phyloP scores from a whole-genome alignment of 2,888 invertebrate genomes.

The Archaeoteleia sp. region DNA sequence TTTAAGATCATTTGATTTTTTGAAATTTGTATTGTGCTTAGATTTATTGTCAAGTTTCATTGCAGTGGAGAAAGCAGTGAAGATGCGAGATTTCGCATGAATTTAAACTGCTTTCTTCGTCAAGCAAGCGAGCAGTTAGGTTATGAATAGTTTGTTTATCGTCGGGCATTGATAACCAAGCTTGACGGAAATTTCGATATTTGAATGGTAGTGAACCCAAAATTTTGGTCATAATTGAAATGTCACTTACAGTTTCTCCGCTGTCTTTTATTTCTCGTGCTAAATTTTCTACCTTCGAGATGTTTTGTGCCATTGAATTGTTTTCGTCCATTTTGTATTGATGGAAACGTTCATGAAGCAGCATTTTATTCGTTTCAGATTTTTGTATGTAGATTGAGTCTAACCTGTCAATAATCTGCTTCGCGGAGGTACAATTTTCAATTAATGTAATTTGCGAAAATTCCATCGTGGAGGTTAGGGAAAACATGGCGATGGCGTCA shows the following conservation, averaged over 20 bases:
- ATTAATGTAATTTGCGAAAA: slow-evolving; percentile 11
- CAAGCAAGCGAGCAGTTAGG: slow-evolving; percentile 32
- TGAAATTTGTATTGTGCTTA: neutral
- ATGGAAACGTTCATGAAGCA: slow-evolving; percentile 1
- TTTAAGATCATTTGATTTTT: neutral
- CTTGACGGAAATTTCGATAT: slow-evolving; percentile 44
- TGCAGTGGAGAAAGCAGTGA: too few relatives aligned
- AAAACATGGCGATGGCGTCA: slow-evolving; percentile 23
- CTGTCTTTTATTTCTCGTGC: slow-evolving; percentile 51
- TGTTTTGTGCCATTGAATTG: slow-evolving; percentile 58
- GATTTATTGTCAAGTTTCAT: slow-evolving; percentile 13
- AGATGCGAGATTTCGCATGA: slow-evolving; percentile 8
- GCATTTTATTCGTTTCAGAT: slow-evolving; percentile 10
- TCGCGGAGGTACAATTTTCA: slow-evolving; percentile 9
- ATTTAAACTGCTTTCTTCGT: slow-evolving; percentile 29
- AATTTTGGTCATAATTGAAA: slow-evolving; percentile 53
- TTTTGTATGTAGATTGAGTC: slow-evolving; percentile 4
- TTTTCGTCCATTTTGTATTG: slow-evolving; percentile 8
- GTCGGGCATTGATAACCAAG: slow-evolving; percentile 47
- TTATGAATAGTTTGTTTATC: slow-evolving; percentile 44
- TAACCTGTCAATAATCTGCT: slow-evolving; percentile 6
- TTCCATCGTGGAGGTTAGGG: slow-evolving; percentile 28
- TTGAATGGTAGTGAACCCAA: slow-evolving; percentile 50
- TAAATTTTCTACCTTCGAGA: slow-evolving; percentile 60
- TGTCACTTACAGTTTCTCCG: slow-evolving; percentile 42